phyloP scores from a whole-genome alignment of 2,888 invertebrate genomes.

The Megamerina dolium region DNA sequence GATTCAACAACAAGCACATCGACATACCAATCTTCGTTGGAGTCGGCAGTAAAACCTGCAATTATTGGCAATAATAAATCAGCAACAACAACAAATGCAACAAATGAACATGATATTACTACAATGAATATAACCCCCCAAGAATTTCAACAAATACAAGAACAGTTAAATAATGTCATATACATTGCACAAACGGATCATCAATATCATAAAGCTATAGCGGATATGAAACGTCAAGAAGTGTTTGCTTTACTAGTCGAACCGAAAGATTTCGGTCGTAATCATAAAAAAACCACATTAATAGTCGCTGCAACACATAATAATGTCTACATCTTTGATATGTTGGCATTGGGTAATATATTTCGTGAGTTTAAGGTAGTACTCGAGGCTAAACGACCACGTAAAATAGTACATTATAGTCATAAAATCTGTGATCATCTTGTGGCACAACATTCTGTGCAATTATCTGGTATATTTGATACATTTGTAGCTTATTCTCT shows the following conservation, averaged over 20 bases:
- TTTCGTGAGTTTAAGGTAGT: constrained; percentile 29
- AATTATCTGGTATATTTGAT: constrained; percentile 31
- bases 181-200: constrained; percentile 32
- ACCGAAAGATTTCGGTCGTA: constrained; percentile 27
- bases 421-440: constrained; percentile 30
- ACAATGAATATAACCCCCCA: constrained; percentile 6
- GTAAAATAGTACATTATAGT: constrained; percentile 30
- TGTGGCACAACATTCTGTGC: constrained; percentile 26
- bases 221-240: constrained; percentile 27
- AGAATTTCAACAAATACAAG: constrained; percentile 23
- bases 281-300: constrained; percentile 25
- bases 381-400: constrained; percentile 26
- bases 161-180: constrained; percentile 15
- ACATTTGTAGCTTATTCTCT: constrained; percentile 31
- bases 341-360: constrained; percentile 27
- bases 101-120: not conserved
- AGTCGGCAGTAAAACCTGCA: not conserved
- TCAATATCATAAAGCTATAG: constrained; percentile 31
- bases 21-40: too few relatives aligned
- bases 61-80: not conserved
- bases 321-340: constrained; percentile 33
- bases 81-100: too few relatives aligned
- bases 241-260: constrained; percentile 27
- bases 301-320: constrained; percentile 25
- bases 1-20: too few relatives aligned